Base-by-base conservation (phyloP, 2,113 vertebrate genomes). In the Neodon shergylaensis region DNA sequence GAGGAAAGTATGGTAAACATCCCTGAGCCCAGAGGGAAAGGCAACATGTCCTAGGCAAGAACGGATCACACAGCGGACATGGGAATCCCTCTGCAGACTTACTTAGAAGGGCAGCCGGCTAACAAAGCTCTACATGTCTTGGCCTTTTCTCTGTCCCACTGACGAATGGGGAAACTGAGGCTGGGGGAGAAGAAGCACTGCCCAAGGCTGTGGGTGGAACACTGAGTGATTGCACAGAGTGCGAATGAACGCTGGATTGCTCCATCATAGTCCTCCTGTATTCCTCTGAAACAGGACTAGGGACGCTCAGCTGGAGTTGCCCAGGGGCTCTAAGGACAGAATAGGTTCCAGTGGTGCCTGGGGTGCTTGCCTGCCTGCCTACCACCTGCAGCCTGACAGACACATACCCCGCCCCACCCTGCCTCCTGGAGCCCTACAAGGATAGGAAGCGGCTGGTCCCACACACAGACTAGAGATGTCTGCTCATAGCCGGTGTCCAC, bases 261-360 rank as follows among this genome's bases (percentile, higher is more conserved):
- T 31, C 39, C 13, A 1, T 2, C 2, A 14, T 0, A 3, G 36
- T 19, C 49, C 63, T 72, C 47, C 36, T 1, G 5, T 24, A 74
- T 47, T 74, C 66, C 79, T 49, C 22, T 5, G n/a, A 21, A 3
- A 36, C 11, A n/a, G 39, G 11, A 33, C 19, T 0, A 39, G 39
- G 0, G 31, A 10, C 3, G 3, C 78, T 76, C 73, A 22, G 72
- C 42, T 3, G 39, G 77, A 52, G 21, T 26, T 36, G 39, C 91
- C 26, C 0, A 0, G 13, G 5, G 47, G 1, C 76, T 58, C 39
- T 26, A 47, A 24, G 42, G 12, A 39, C 26, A 31, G n/a, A 70
- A 77, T 0, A 31, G 3, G 21, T 82, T 44, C 47, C 11, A 4
- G 22, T 7, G 26, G 33, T 33, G 31, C 26, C 70, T 42, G 10